Conservation (phyloP, 2,888 invertebrate species). For the Acrocera orbiculus region DNA sequence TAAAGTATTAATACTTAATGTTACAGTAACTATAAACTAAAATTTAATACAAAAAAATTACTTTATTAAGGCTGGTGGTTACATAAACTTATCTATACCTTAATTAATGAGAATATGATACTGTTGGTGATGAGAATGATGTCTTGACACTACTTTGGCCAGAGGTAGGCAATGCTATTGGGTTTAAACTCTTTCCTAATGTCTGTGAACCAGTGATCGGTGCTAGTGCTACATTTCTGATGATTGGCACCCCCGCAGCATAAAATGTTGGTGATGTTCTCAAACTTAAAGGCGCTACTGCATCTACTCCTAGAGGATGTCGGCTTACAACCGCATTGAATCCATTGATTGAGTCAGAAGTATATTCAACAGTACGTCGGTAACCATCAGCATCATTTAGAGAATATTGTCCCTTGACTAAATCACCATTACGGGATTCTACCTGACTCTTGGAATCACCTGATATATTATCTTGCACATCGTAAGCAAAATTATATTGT, state of each 20-base stretch:
- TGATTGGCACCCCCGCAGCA: background rate
- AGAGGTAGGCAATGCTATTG: background rate
- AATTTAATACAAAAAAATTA: too few relatives aligned
- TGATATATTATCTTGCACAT: constrained; percentile 28
- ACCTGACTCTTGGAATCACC: constrained; percentile 31
- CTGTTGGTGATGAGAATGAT: background rate
- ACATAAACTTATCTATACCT: too few relatives aligned
- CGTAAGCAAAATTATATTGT: constrained; percentile 30
- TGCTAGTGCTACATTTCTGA: background rate
- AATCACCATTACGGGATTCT: constrained; percentile 29
- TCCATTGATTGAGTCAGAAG: constrained; percentile 29
- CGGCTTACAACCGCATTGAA: constrained; percentile 31
- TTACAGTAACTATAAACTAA: too few relatives aligned
- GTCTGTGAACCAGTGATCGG: background rate
- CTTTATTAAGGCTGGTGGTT: too few relatives aligned
- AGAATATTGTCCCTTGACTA: constrained; percentile 31
- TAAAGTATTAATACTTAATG: too few relatives aligned
- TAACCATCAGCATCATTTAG: constrained; percentile 30
- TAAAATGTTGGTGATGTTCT: background rate
- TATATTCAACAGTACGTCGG: constrained; percentile 30
- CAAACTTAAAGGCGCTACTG: background rate
- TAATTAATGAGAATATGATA: background rate
- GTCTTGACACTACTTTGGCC: background rate
- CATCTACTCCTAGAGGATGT: constrained; percentile 2
- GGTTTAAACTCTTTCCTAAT: background rate